Base-by-base conservation (phyloP, 1,140 invertebrate species). In the Orussus abietinus region DNA sequence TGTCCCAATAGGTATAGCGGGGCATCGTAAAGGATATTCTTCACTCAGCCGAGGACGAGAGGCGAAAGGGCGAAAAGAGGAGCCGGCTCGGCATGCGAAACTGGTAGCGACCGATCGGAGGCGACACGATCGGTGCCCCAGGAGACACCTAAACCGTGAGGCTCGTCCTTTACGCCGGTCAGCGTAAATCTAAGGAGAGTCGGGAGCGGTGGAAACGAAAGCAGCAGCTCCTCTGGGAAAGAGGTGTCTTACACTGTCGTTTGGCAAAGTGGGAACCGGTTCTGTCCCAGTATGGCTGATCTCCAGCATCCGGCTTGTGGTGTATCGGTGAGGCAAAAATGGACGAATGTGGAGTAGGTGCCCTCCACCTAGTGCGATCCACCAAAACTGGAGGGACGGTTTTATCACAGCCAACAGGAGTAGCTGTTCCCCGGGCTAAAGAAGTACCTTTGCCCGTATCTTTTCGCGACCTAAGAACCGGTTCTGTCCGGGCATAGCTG, bases 171-270 rank as follows among this genome's bases (percentile, higher is more conserved):
- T 4, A 15, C 26, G 29, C 4, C 35, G 35, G 5, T 37, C 26
- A 38, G 19, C 21, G 20, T 6, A 20, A 30, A 18, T 6, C 5
- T 9, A 30, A 11, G n/a, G 11, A 40, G 9, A 41, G 35, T 21
- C n/a, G 39, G 45, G 45, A 45, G 49, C 44, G n/a, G 60, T 48
- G 64, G 64, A 64, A 66, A 62, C 58, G 64, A 66, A 66, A 64
- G 64, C 62, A 54, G 60, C 52, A 51, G 56, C 60, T 57, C 60
- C 59, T 49, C 51, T 6, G 6, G 22, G 22, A 25, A 25, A 25
- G 22, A 25, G n/a, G n/a, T 6, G n/a, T 7, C 6, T 25, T 25
- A 6, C 22, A 6, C 22, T 25, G 54, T 55, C 53, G 59, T 59
- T 51, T 29, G 32, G 30, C 34, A n/a, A n/a, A n/a, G 22, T 44